Evolutionary conservation across 92 coral and sea anemone genomes (phyloP), one percentile per base, ranked within the genome.

Genomic region (Epizoanthus stellaris): DNA sequence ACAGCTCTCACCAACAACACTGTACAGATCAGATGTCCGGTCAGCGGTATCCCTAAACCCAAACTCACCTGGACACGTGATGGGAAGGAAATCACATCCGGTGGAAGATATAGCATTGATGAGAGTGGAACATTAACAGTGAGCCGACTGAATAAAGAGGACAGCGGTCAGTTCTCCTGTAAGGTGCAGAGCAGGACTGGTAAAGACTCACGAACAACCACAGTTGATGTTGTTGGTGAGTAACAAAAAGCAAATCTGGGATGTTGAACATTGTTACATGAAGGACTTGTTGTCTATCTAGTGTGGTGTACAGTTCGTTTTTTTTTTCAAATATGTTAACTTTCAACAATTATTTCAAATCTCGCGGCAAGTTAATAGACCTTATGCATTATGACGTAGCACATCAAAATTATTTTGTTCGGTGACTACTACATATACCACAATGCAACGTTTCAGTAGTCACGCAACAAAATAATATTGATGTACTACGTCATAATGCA

Each of bases 1-100:
- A 79, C 72, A 79, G 83, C 83, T 79, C 72, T 79, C 39, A 79
- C 83, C 39, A 79, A 79, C 61, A 79, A 15, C 39, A 79, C 83
- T n/a, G 53, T 79, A 19, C 54, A 11, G 67, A 79, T 79, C 72
- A 79, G 9, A 12, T 79, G 83, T 79, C 83, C 83, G 40, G 60
- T 14, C 58, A 79, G 71, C 42, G 83, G 83, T 43, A 30, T 79
- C 30, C 83, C 83, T 19, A 63, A 79, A 62, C 72, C 83, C 6
- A 43, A 62, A 45, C 67, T 77, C 59, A 62, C 60, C 58, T 77
- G 83, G 83, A 63, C 71, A 40, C 71, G 58, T 10, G 36, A 77
- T 23, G 82, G 82, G 20, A 21, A 62, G 17, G 83, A 62, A 11
- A 43, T 77, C 38, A 42, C 11, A 14, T 19, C 83, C 72, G 56